Percentiles rank a stretch among this genome's conserved stretches.
phyloP scores from a whole-genome alignment of 2,888 invertebrate species.

The Lepetodrilus schrolli region DNA sequence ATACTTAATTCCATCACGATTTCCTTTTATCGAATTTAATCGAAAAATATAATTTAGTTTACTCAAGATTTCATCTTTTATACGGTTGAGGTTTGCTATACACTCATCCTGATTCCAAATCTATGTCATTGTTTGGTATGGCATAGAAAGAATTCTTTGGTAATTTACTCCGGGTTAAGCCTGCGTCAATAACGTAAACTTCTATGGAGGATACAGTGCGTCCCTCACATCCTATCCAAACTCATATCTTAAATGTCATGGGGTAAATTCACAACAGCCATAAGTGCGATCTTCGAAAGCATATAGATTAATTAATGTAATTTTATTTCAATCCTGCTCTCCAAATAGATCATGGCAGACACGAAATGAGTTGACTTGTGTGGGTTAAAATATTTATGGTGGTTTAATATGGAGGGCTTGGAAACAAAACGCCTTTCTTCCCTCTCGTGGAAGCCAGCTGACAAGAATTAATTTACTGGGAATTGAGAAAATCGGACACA shows the following conservation, averaged over 20 bases:
- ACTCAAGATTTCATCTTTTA: background rate
- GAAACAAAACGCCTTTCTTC: conserved; percentile 25
- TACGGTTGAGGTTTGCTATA: too few species aligned
- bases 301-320: conserved; percentile 18
- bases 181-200: background rate
- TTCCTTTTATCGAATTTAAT: conserved; percentile 2
- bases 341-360: background rate
- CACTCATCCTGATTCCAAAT: too few species aligned
- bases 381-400: conserved; percentile 19
- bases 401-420: conserved; percentile 25
- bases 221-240: too few species aligned
- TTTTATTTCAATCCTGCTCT: conserved; percentile 7
- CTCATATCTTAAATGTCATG: conserved; percentile 12
- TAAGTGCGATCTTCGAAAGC: background rate
- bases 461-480: conserved; percentile 19
- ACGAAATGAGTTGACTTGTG: background rate
- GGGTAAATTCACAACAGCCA: background rate
- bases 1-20: background rate
- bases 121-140: too few species aligned
- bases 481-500: conserved; percentile 15
- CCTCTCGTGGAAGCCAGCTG: background rate
- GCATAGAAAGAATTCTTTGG: too few species aligned
- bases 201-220: too few species aligned
- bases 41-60: background rate
- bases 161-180: background rate